Conservation (phyloP, 1,140 invertebrate species). For the Saccostrea echinata region DNA sequence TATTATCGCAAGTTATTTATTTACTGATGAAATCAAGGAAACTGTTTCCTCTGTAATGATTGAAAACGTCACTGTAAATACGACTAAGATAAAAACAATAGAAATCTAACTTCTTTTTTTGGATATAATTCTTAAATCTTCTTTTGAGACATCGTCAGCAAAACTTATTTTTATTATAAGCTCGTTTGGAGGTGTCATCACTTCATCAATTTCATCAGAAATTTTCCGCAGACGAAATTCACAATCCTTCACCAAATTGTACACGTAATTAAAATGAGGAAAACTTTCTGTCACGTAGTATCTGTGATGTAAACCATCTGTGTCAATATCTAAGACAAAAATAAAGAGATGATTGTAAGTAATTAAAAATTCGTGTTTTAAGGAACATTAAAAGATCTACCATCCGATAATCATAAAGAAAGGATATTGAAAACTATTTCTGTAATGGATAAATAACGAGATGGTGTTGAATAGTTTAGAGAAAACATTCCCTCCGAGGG, state of each 20-base stretch:
- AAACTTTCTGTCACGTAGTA: too few relatives aligned
- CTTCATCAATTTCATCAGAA: not conserved
- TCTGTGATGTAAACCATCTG: too few relatives aligned
- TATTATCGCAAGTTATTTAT: not conserved
- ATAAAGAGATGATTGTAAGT: too few relatives aligned
- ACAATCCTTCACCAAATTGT: not conserved
- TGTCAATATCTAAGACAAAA: too few relatives aligned
- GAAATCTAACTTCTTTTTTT: not conserved
- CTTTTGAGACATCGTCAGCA: not conserved
- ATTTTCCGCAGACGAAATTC: not conserved
- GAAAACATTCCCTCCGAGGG: too few relatives aligned
- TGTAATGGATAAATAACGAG: too few relatives aligned
- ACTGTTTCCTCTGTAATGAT: not conserved
- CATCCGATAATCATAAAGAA: too few relatives aligned
- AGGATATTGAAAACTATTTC: too few relatives aligned
- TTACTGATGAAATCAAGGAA: not conserved
- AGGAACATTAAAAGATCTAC: too few relatives aligned
- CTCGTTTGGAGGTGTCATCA: not conserved
- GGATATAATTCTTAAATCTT: not conserved
- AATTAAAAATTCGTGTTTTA: too few relatives aligned
- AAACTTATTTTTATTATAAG: not conserved
- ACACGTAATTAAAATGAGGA: not conserved
- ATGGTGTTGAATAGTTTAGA: too few relatives aligned
- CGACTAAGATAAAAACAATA: not conserved
- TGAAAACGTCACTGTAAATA: not conserved